Conservation (phyloP, 1,140 invertebrate genomes). For the Drosophila guanche region DNA sequence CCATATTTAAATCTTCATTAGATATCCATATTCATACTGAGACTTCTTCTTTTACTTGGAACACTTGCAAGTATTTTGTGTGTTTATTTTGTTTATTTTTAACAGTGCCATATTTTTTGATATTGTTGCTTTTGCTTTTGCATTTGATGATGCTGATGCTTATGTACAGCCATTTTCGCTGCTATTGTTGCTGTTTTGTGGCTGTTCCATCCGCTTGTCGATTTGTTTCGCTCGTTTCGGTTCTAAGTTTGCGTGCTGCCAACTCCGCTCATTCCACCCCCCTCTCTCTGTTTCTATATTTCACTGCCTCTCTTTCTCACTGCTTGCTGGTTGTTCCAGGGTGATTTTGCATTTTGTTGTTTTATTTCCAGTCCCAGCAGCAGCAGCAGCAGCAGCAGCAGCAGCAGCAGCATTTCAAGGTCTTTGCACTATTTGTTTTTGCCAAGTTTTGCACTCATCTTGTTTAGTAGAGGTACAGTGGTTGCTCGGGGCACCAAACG, state of each 20-base stretch:
- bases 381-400: conserved; percentile 21
- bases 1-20: no score
- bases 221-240: conserved; percentile 74
- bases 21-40: background rate
- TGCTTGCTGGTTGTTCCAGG: conserved; percentile 58
- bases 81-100: conserved; percentile 69
- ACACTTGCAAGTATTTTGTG: conserved; percentile 58
- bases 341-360: conserved; percentile 73
- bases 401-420: conserved; percentile 72
- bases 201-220: conserved; percentile 49
- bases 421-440: conserved; percentile 76
- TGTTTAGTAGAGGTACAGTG: conserved; percentile 24
- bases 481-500: background rate
- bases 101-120: conserved; percentile 36
- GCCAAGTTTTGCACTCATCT: conserved; percentile 74
- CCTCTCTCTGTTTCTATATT: conserved; percentile 11
- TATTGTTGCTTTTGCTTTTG: conserved; percentile 27
- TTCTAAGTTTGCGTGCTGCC: conserved; percentile 76
- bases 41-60: conserved; percentile 21
- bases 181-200: conserved; percentile 40
- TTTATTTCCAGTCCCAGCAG: conserved; percentile 40
- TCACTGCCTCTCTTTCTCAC: background rate
- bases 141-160: no score
- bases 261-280: background rate
- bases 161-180: background rate